Evolutionary conservation across 2,888 invertebrate species (phyloP).

Genomic region (Neoaliturus tenellus): DNA sequence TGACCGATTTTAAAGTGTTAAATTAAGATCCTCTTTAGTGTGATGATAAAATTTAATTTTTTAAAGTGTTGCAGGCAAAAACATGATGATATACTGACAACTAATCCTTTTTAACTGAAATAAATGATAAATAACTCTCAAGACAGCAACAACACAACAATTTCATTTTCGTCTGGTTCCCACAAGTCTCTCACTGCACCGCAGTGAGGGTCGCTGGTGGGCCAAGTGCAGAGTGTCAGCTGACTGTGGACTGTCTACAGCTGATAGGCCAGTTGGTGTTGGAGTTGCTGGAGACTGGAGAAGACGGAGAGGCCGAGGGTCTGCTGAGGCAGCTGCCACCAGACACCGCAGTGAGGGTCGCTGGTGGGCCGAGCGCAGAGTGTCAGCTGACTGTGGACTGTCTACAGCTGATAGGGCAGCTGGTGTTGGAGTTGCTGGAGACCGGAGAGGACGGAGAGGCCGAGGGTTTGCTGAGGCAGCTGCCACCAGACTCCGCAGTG

Average conservation of each 20-base stretch:
- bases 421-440: constrained; percentile 54
- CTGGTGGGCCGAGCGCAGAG: constrained; percentile 38
- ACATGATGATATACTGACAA: too few relatives aligned
- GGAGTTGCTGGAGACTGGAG: constrained; percentile 45
- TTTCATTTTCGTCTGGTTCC: too few relatives aligned
- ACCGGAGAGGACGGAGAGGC: constrained; percentile 18
- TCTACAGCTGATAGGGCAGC: constrained; percentile 37
- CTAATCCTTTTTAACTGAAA: too few relatives aligned
- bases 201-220: not conserved
- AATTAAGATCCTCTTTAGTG: too few relatives aligned
- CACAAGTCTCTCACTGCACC: too few relatives aligned
- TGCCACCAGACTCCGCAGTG: constrained; percentile 39
- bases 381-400: constrained; percentile 37
- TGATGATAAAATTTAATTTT: too few relatives aligned
- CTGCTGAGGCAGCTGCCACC: constrained; percentile 40
- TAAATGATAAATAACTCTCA: too few relatives aligned
- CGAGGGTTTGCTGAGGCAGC: constrained; percentile 21
- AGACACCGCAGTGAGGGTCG: constrained; percentile 43
- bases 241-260: too few relatives aligned
- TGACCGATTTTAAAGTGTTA: too few relatives aligned
- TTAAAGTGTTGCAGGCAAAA: too few relatives aligned
- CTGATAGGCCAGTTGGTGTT: constrained; percentile 45
- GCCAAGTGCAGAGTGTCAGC: too few relatives aligned
- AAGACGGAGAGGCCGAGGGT: constrained; percentile 11
- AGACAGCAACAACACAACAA: too few relatives aligned